Evolutionary conservation across 2,888 invertebrate genomes (phyloP).

Genomic region (Phragmatobia fuliginosa): DNA sequence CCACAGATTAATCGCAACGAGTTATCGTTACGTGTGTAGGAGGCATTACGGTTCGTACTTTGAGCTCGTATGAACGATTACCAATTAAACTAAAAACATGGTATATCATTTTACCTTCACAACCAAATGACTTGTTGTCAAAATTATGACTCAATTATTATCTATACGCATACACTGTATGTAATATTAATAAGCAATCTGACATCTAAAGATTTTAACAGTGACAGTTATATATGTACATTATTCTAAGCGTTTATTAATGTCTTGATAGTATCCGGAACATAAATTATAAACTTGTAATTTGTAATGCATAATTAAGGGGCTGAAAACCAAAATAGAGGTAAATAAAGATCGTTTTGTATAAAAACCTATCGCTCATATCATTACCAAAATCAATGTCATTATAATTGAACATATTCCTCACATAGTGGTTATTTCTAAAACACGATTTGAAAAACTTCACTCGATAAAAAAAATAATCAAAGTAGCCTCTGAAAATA

Average conservation of each 20-base stretch:
- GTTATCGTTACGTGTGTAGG: too few relatives aligned
- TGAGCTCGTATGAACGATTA: not conserved
- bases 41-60: not conserved
- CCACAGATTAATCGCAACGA: too few relatives aligned
- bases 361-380: too few relatives aligned
- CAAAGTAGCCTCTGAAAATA: too few relatives aligned
- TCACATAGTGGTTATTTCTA: too few relatives aligned
- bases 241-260: not conserved
- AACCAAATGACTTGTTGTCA: slow-evolving; percentile 6
- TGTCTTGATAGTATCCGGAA: not conserved
- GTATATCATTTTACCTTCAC: slow-evolving; percentile 1
- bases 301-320: not conserved
- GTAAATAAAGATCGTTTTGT: too few relatives aligned
- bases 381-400: too few relatives aligned
- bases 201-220: slow-evolving; percentile 1
- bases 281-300: slow-evolving; percentile 1
- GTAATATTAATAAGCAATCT: not conserved
- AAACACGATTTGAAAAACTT: too few relatives aligned
- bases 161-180: not conserved
- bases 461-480: too few relatives aligned
- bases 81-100: not conserved
- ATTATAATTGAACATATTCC: too few relatives aligned
- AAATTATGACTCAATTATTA: slow-evolving; percentile 15
- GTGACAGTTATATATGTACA: not conserved
- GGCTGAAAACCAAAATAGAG: too few relatives aligned